Conservation (phyloP, 2,797 vertebrate genomes). For the Danio jaintianensis region DNA sequence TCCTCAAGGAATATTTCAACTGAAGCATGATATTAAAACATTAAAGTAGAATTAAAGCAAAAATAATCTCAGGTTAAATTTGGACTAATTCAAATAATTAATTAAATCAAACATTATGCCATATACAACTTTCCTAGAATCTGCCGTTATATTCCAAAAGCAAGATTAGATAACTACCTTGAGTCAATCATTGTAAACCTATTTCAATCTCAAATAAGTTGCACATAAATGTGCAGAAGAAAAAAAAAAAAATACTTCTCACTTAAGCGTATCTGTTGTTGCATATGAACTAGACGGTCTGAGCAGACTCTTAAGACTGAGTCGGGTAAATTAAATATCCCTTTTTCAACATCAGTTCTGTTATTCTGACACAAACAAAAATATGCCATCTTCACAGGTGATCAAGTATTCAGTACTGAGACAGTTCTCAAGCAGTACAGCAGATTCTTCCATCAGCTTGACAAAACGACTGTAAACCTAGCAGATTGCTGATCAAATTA, state of each 20-base stretch:
- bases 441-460: constrained; percentile 2
- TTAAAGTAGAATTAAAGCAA: constrained; percentile 12
- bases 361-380: constrained; percentile 27
- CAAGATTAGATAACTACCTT: constrained; percentile 35
- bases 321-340: constrained; percentile 57
- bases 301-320: constrained; percentile 3
- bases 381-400: constrained; percentile 15
- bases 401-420: constrained; percentile 35
- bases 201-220: constrained; percentile 25
- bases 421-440: constrained; percentile 18
- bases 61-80: constrained; percentile 29
- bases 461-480: constrained; percentile 29
- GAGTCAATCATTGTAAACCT: constrained; percentile 33
- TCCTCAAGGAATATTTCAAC: constrained; percentile 31
- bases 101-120: not conserved
- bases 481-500: constrained; percentile 9
- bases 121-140: not conserved
- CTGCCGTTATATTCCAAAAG: constrained; percentile 29
- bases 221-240: constrained; percentile 5
- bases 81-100: not conserved
- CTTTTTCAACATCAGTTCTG: constrained; percentile 59
- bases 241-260: not conserved
- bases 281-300: constrained; percentile 39
- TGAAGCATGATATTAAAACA: constrained; percentile 8
- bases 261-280: constrained; percentile 23